Evolutionary conservation across 1,140 invertebrate genomes (phyloP), one percentile per base, ranked within the genome.

Genomic region (Leptestheria dahalacensis): DNA sequence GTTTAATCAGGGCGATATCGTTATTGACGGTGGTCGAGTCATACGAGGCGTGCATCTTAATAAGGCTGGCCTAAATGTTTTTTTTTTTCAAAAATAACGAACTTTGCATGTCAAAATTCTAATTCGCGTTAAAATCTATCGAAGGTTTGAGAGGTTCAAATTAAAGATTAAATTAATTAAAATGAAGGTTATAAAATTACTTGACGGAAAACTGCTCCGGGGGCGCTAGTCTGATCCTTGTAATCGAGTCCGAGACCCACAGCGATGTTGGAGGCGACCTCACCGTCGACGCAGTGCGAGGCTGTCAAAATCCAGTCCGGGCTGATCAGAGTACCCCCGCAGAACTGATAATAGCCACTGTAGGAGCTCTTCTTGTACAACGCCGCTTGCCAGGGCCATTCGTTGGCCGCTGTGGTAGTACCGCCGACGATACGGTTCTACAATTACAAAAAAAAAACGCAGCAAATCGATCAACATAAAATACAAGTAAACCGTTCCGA

Each of bases 261-360:
- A 28, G 2, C 41, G 21, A 62, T 57, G 18, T 53, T 47, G 25
- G 48, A 48, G 12, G 50, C 50, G 15, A 20, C 20, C 15, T 23
- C 18, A 1, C 20, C 33, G 28, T 26, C 57, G 26, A 63, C 12
- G 61, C 74, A 76, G 61, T 75, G 73, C 11, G 71, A 71, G 1
- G 74, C 72, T 6, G 74, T 74, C 23, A 75, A 47, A 1, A 76
- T 67, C 72, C 73, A 75, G 18, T 69, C 65, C 4, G 61, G 61
- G 56, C 68, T 64, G 9, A 75, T 70, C 1, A 75, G 63, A 4
- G 71, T 69, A 20, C 73, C 74, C 4, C 74, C 74, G 63, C 74
- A 76, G 46, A 72, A 66, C 21, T 69, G 66, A 51, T 53, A n/a
- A 21, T 62, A 51, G 15, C 50, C 50, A 41, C 1, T 2, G 1